A percentile compares a stretch with the other conserved stretches of the same genome.
phyloP scores from a whole-genome alignment of 2,113 vertebrate genomes.

The Crotalus horridus region DNA sequence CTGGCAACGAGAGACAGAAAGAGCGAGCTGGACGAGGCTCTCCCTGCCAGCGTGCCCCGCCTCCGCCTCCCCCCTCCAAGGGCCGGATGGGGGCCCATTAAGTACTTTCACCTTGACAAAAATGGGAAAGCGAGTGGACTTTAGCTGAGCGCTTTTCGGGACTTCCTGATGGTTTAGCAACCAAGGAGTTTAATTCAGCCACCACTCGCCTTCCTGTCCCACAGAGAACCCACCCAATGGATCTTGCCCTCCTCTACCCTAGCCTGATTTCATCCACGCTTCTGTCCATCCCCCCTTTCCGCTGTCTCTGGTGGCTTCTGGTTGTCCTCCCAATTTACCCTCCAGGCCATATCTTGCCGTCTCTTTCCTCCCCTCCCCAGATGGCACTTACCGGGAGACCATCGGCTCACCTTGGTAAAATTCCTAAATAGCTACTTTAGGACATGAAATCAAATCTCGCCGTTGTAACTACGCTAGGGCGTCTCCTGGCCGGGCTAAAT shows the following conservation, averaged over 20 bases:
- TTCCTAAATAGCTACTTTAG: neutral
- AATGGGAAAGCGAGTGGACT: neutral
- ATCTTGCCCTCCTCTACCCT: neutral
- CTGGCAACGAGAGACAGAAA: slow-evolving; percentile 58
- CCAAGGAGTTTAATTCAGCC: neutral
- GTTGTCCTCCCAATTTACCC: too few relatives aligned
- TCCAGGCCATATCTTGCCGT: neutral
- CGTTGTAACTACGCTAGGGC: neutral
- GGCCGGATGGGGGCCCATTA: neutral
- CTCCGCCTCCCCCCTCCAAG: neutral
- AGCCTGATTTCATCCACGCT: neutral
- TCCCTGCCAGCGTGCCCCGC: neutral
- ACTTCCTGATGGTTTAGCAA: neutral
- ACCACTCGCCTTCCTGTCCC: neutral
- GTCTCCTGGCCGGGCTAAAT: neutral
- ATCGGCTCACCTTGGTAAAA: neutral
- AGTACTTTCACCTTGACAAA: neutral
- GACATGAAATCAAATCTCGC: neutral
- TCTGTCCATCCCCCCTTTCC: neutral
- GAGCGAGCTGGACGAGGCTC: slow-evolving; percentile 8
- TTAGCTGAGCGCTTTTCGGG: neutral
- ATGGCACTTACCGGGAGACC: neutral
- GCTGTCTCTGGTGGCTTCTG: neutral
- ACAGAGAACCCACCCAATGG: neutral
- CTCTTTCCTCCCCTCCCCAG: neutral